phyloP scores from a whole-genome alignment of 2,888 invertebrate species.

The Eristalinus sepulchralis region DNA sequence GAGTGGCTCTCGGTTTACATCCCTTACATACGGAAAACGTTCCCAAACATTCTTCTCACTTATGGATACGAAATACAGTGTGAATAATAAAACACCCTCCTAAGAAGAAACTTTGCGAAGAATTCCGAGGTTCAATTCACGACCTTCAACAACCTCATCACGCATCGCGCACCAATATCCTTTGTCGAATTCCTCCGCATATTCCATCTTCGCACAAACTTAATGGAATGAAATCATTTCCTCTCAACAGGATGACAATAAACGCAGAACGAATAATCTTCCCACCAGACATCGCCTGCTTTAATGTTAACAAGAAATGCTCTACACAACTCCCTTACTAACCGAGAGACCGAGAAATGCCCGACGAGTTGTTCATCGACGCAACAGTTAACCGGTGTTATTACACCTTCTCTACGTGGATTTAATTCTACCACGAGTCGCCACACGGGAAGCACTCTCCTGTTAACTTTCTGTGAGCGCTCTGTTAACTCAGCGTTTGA shows the following conservation, averaged over 20 bases:
- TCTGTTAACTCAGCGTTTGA: constrained; percentile 33
- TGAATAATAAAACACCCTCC: neutral
- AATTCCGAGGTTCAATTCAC: neutral
- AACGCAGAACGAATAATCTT: neutral
- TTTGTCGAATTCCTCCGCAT: neutral
- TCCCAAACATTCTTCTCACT: neutral
- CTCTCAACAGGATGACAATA: neutral
- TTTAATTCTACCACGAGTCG: neutral
- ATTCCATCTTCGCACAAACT: neutral
- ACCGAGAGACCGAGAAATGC: constrained; percentile 49
- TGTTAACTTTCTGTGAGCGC: constrained; percentile 42
- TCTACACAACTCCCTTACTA: constrained; percentile 24
- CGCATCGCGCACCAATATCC: neutral
- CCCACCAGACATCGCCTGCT: neutral
- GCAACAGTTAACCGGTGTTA: constrained; percentile 60
- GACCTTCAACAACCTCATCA: neutral
- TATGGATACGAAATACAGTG: neutral
- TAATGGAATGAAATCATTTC: neutral
- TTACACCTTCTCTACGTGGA: neutral
- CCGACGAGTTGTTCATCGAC: constrained; percentile 39
- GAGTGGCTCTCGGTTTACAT: no score
- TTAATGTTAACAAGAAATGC: constrained; percentile 17
- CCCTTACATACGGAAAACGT: no score
- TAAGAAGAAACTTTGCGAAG: neutral
- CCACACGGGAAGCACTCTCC: neutral